Base-by-base conservation (phyloP, 2,113 vertebrate genomes). In the Ptilorrhoa leucosticta region DNA sequence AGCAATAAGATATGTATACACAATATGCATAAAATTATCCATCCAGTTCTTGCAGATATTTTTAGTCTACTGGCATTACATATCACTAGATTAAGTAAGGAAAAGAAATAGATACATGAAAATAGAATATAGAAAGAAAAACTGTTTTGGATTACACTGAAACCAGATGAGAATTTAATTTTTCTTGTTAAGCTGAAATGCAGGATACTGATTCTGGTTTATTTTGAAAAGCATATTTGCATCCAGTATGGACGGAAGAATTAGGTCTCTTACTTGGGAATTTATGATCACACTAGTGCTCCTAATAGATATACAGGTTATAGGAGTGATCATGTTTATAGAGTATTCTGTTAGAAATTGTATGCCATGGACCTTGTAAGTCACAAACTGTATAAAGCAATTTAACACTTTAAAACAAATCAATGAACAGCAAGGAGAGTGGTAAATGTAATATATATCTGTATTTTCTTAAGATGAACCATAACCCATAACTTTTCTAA, bases 371-470 rank as follows among this genome's bases (percentile, higher is more conserved):
- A 70, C 83, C 18, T 48, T 35, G 0, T 73, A 93, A 96, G 37
- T 83, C 48, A 68, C 56, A 90, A 96, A 65, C 10, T 47, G 21
- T 84, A 70, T 56, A 84, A 89, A 66, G 63, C 86, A 73, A 91
- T 91, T 94, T 94, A 73, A 87, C 47, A 68, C 69, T 86, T 80
- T 22, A 68, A 69, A 95, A 76, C 28, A 48, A 92, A 87, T 92
- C 81, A 93, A 44, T 94, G 54, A 53, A 77, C 40, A 84, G 7
- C 33, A 45, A 91, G 50, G 16, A 80, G 37, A 70, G 28, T 75
- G 12, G 37, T 57, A 94, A 94, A 42, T 35, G 20, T 33, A 89
- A 78, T 48, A 78, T n/a, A 79, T 60, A 35, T 51, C 37, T 90
- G 2, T 77, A 65, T 79, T 70, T 73, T 90, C 77, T 54, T 73